Percentiles rank a stretch among this genome's conserved stretches.
phyloP scores from a whole-genome alignment of 2,113 vertebrate species.

The Phycodurus eques region DNA sequence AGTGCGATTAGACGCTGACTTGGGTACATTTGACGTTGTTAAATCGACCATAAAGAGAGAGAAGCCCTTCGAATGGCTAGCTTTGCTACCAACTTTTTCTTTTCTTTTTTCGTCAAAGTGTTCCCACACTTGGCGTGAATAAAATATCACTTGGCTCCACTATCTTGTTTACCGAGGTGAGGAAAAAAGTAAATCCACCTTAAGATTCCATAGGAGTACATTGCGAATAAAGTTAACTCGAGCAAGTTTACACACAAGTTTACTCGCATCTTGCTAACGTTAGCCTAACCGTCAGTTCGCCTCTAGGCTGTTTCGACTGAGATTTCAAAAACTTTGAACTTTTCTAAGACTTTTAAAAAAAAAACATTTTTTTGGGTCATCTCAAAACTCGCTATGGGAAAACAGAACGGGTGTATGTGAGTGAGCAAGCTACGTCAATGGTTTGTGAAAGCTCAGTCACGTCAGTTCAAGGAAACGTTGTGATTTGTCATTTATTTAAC shows the following conservation, averaged over 20 bases:
- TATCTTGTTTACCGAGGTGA: not conserved
- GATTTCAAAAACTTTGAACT: not conserved
- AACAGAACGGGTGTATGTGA: no score
- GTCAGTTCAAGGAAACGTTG: slow-evolving; percentile 13
- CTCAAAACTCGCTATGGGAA: not conserved
- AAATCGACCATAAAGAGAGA: not conserved
- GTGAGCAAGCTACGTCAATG: slow-evolving; percentile 13
- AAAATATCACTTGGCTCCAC: not conserved
- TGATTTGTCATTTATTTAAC: slow-evolving; percentile 36
- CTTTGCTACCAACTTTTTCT: slow-evolving; percentile 51
- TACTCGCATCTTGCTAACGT: slow-evolving; percentile 31
- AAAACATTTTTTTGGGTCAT: not conserved
- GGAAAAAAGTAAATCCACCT: not conserved
- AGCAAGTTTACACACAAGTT: slow-evolving; percentile 40
- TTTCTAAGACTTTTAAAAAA: not conserved
- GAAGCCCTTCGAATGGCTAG: slow-evolving; percentile 15
- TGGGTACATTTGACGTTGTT: slow-evolving; percentile 17
- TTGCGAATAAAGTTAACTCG: slow-evolving; percentile 15
- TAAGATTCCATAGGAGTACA: not conserved
- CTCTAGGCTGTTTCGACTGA: not conserved
- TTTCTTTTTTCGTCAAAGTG: not conserved
- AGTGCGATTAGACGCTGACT: not conserved
- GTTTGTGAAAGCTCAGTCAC: slow-evolving; percentile 26
- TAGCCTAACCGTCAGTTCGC: slow-evolving; percentile 4
- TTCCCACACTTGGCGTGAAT: not conserved